Evolutionary conservation across 2,888 invertebrate species (phyloP), one percentile per base, ranked within the genome.

Genomic region (Hesperia comma): DNA sequence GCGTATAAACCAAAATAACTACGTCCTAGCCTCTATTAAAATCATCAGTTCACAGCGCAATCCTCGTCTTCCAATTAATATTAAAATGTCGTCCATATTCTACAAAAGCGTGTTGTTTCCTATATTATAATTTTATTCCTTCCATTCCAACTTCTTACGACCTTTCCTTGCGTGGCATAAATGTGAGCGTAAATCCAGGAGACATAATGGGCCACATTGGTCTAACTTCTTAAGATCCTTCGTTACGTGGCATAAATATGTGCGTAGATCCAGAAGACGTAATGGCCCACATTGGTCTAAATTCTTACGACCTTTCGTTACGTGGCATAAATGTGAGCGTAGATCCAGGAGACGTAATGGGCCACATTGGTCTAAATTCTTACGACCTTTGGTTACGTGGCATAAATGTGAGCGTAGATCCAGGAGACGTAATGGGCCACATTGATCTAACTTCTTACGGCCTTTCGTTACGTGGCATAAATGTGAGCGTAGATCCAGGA

Each of bases 331-430:
- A 92, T 78, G 71, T 92, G 90, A 0, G 86, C 82, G 61, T 92
- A 89, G 43, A 98, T 97, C 98, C 98, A 98, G 32, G 96, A 95
- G 57, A 97, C 93, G 79, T 98, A 98, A 81, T 96, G 96, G 0
- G 96, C 96, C 8, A 97, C 94, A 77, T 96, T 94, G 0, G 97
- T 97, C 81, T 97, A 98, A 26, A 2, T 26, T 26, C 5, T 26
- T 26, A 26, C 26, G 37, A 37, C 2, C 37, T 37, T 37, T 37
- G 10, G 43, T 14, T 49, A 63, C 33, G 49, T 60, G 26, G 91
- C 83, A 55, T 91, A 88, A 6, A 92, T 78, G 71, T 92, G 90
- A 0, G 86, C 82, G 61, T 92, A 89, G 43, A 98, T 97, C 98
- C 98, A 98, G 32, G 96, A 95, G 57, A 97, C 93, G 79, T 98